Conservation (phyloP, 2,888 invertebrate species). For the Cerastis leucographa region DNA sequence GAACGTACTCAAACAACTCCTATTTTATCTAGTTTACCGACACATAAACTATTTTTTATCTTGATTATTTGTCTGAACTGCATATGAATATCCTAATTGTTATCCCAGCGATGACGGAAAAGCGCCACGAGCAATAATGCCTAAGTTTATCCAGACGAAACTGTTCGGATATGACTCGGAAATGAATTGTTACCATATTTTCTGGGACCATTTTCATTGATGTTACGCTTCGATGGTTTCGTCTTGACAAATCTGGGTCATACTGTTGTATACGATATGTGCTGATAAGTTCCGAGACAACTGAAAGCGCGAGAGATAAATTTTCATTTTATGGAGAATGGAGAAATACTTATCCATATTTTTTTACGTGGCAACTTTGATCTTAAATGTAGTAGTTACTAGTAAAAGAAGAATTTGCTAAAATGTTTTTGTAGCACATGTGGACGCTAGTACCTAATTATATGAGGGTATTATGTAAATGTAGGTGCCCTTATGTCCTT, state of each 20-base stretch:
- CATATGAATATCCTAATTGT: constrained; percentile 60
- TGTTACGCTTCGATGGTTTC: constrained; percentile 53
- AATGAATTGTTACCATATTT: constrained; percentile 65
- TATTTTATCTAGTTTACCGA: constrained; percentile 46
- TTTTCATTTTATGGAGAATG: constrained; percentile 35
- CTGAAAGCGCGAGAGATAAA: constrained; percentile 42
- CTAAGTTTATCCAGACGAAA: constrained; percentile 49
- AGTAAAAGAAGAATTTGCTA: constrained; percentile 23
- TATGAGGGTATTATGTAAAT: constrained; percentile 60
- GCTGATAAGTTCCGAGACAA: constrained; percentile 50
- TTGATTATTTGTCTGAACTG: constrained; percentile 60
- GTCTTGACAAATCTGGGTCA: constrained; percentile 60
- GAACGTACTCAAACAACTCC: constrained; percentile 29
- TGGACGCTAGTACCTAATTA: constrained; percentile 50
- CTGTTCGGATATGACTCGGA: constrained; percentile 49
- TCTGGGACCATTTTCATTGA: constrained; percentile 60
- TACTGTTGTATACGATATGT: constrained; percentile 56
- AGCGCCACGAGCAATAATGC: constrained; percentile 46
- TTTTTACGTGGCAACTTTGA: constrained; percentile 49
- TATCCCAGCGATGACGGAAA: constrained; percentile 45
- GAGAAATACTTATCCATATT: constrained; percentile 20
- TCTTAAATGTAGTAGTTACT: constrained; percentile 16
- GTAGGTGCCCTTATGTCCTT: constrained; percentile 58
- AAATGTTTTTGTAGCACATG: constrained; percentile 42
- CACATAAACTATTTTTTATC: constrained; percentile 48